A percentile compares a stretch with the other conserved stretches of the same genome.
Conservation (phyloP, 2,797 vertebrate species). For the Schizopygopsis pylzovi region DNA sequence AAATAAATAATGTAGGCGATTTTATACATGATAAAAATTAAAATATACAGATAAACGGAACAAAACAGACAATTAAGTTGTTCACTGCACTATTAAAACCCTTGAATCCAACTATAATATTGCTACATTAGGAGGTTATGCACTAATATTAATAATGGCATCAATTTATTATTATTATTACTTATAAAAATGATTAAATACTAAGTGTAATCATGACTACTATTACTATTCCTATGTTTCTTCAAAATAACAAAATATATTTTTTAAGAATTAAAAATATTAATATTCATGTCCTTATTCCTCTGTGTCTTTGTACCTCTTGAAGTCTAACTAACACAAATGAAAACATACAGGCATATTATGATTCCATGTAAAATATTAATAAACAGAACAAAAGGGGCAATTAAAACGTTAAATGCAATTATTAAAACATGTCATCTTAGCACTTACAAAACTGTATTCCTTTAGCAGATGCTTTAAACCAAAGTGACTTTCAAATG, state of each 20-base stretch:
- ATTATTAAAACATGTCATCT: neutral
- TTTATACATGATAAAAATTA: neutral
- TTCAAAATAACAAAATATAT: neutral
- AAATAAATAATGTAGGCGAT: neutral
- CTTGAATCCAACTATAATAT: neutral
- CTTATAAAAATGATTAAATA: neutral
- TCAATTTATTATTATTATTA: neutral
- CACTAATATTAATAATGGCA: neutral
- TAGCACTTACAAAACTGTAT: neutral
- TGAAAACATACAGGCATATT: neutral
- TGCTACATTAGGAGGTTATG: neutral
- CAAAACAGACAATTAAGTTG: neutral
- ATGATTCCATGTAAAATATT: neutral
- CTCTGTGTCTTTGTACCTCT: neutral
- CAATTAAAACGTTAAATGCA: neutral
- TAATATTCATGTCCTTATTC: neutral
- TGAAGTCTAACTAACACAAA: neutral
- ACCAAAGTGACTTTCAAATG: neutral
- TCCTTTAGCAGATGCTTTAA: neutral
- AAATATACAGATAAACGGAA: neutral
- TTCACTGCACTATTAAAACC: neutral
- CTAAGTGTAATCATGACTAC: neutral
- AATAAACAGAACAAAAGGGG: neutral
- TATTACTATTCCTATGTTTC: neutral
- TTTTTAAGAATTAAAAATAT: neutral